Conservation (phyloP, 2,888 invertebrate species). For the Lamellibrachia columna region DNA sequence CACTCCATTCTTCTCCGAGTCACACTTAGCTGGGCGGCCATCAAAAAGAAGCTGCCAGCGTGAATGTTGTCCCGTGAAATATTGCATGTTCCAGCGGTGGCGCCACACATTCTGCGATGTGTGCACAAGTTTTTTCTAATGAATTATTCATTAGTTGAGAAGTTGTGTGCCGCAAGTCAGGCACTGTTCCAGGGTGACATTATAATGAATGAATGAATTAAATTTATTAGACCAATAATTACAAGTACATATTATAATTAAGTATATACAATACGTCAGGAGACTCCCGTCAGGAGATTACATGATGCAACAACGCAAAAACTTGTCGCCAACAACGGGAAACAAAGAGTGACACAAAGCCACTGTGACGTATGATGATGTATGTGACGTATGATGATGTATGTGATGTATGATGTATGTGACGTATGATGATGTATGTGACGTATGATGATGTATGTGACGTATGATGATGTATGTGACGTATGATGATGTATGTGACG, state of each 20-base stretch:
- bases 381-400: too few relatives aligned
- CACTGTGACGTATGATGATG: neutral
- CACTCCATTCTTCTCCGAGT: neutral
- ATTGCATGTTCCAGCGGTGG: neutral
- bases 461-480: too few relatives aligned
- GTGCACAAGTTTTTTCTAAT: neutral
- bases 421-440: neutral
- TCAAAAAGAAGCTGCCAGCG: neutral
- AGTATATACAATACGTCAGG: too few relatives aligned
- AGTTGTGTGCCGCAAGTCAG: neutral
- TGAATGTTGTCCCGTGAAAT: neutral
- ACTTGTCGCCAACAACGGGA: neutral
- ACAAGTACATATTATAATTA: too few relatives aligned
- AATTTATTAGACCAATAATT: too few relatives aligned
- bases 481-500: neutral
- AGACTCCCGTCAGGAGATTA: too few relatives aligned
- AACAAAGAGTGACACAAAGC: neutral
- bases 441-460: neutral
- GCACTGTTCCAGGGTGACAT: neutral
- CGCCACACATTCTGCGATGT: slow-evolving; percentile 1
- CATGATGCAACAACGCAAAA: neutral
- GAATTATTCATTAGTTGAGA: neutral
- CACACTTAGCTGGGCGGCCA: neutral
- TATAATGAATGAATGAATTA: too few relatives aligned
- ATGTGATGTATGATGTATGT: neutral